Evolutionary conservation across 2,888 invertebrate genomes (phyloP), one percentile per base, ranked within the genome.

Genomic region (Drosophila anceps): DNA sequence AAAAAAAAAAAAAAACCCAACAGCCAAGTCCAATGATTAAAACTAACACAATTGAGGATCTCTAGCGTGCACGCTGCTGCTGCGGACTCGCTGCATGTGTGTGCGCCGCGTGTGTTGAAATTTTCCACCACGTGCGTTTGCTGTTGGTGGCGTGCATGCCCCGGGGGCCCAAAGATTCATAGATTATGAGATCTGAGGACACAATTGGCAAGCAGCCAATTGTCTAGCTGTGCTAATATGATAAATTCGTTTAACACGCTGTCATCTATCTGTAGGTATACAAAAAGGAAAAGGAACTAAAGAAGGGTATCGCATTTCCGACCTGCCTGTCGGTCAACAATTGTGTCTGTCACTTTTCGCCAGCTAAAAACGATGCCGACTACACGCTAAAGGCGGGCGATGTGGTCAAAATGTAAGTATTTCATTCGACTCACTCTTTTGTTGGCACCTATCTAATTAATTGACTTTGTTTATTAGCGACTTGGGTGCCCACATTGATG

Each of bases 271-370:
- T 27, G 15, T 69, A 93, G 93, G 93, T 93, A 76, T 99, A 98
- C 94, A 99, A 99, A 94, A 99, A 98, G 92, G 98, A 99, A 92
- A 99, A 99, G 92, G 98, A 99, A 82, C 95, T 99, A 88, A 98
- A 98, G 93, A 99, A 99, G 94, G 99, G 98, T 86, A 98, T 99
- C 92, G 99, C 99, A 44, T 99, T 99, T 93, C 99, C 99, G 63
- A 99, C 99, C 71, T 99, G 99, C 94, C 95, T 99, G 76, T 99
- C 99, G 24, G 96, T 98, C 66, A 99, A 99, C 94, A 99, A 99
- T 94, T 99, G 99, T 94, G 98, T 99, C 93, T 99, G 99, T 93
- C 99, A 99, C 93, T 99, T 96, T 93, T 99, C 99, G 57, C 99
- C 99, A 29, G 96, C 99, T 77, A 96, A 96, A 82, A 98, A 97